Evolutionary conservation across 30 jellyfish, hydroid and myxozoan species (phyloP).

Genomic region (Cassiopea xamachana): DNA sequence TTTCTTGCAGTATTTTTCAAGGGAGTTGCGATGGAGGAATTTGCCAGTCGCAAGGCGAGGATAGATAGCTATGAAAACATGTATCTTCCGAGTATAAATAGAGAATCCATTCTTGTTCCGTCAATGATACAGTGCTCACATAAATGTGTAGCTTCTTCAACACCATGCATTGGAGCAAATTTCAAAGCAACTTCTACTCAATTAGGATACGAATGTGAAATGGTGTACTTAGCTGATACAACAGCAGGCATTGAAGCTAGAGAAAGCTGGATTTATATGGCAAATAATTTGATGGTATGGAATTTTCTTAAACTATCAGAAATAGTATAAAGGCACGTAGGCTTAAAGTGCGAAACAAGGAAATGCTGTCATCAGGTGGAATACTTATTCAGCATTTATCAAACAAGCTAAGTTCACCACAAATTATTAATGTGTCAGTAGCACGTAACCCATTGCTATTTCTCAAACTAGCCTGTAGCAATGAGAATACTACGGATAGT

Average conservation of each 20-base stretch:
- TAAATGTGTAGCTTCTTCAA: not conserved
- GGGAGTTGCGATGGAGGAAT: not conserved
- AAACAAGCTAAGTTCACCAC: too few species aligned
- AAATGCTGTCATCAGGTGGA: too few species aligned
- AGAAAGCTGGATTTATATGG: not conserved
- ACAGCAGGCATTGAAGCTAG: not conserved
- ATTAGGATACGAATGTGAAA: not conserved
- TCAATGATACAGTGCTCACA: conserved; percentile 20
- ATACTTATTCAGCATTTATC: too few species aligned
- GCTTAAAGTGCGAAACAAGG: too few species aligned
- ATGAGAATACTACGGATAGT: too few species aligned
- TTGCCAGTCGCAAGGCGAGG: not conserved
- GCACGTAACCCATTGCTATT: too few species aligned
- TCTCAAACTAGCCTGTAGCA: too few species aligned
- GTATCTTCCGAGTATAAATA: not conserved
- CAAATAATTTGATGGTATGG: not conserved
- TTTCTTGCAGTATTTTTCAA: not conserved
- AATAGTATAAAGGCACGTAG: too few species aligned
- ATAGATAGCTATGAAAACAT: not conserved
- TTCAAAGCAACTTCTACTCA: not conserved
- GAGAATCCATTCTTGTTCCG: not conserved
- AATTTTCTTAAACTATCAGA: not conserved
- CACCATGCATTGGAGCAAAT: conserved; percentile 16
- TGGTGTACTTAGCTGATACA: not conserved
- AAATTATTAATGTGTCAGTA: too few species aligned